These are phyloP conservation scores for Heliconius sara DNA, from an alignment of 2,888 invertebrate species.

Conservation along the genomic window DNA sequence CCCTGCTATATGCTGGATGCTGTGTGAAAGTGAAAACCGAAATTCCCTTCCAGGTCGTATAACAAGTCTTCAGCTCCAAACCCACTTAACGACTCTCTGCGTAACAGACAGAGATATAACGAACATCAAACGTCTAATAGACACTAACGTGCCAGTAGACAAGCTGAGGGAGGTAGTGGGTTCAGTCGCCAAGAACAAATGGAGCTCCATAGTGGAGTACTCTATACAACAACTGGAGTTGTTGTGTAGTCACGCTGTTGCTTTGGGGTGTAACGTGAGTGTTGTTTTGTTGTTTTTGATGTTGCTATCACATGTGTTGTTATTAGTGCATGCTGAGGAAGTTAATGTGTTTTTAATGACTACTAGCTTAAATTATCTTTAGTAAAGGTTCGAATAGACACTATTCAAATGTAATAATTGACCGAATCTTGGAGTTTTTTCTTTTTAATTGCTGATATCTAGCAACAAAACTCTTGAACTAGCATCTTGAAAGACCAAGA, in stretches of 20 bases:
- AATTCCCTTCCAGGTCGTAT: conserved; percentile 63
- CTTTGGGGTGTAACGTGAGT: conserved; percentile 89
- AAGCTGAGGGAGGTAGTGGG: conserved; percentile 86
- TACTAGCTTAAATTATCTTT: too few species aligned
- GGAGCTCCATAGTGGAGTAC: conserved; percentile 86
- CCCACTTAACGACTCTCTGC: conserved; percentile 86
- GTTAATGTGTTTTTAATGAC: too few species aligned
- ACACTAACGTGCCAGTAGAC: conserved; percentile 83
- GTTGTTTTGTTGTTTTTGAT: conserved; percentile 1
- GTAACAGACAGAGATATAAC: conserved; percentile 87
- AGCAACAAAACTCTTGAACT: too few species aligned
- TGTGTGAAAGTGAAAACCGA: neutral
- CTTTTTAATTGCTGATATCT: too few species aligned
- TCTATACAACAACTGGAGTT: conserved; percentile 90
- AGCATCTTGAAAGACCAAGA: too few species aligned
- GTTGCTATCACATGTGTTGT: too few species aligned
- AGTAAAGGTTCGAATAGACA: too few species aligned
- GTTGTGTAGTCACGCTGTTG: conserved; percentile 87
- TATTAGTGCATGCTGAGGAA: too few species aligned
- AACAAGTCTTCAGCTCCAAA: conserved; percentile 88
- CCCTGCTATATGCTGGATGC: too few species aligned
- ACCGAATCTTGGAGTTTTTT: too few species aligned
- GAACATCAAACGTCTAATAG: conserved; percentile 86
- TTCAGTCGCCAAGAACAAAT: conserved; percentile 88
- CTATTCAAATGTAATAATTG: too few species aligned